A percentile compares a stretch with the other conserved stretches of the same genome.
phyloP scores from a whole-genome alignment of 2,888 invertebrate species.

The Stenurella melanura region DNA sequence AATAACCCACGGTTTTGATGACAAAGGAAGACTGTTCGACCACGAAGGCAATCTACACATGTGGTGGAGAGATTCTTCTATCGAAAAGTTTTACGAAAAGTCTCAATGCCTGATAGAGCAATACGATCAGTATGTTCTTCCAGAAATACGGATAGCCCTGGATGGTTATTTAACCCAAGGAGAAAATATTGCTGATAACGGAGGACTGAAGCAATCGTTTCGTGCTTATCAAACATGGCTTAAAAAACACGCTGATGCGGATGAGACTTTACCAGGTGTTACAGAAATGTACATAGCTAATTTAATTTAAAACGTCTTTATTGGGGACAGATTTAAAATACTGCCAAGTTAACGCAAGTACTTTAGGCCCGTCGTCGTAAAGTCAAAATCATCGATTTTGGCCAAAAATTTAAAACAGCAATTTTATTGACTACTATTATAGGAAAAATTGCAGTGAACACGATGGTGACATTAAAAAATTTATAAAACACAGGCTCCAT shows the following conservation, averaged over 20 bases:
- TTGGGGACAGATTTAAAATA: too few species aligned
- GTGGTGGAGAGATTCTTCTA: slow-evolving; percentile 88
- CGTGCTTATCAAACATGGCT: slow-evolving; percentile 87
- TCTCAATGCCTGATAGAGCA: slow-evolving; percentile 91
- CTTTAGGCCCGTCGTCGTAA: too few species aligned
- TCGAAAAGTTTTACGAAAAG: slow-evolving; percentile 83
- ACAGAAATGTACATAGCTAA: neutral
- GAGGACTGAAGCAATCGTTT: slow-evolving; percentile 93
- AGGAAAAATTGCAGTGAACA: too few species aligned
- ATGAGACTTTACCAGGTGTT: slow-evolving; percentile 79
- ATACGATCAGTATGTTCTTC: slow-evolving; percentile 87
- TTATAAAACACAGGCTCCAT: too few species aligned
- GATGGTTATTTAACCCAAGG: slow-evolving; percentile 88
- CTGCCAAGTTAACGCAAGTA: too few species aligned
- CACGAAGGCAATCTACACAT: slow-evolving; percentile 92
- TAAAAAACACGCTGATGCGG: slow-evolving; percentile 76
- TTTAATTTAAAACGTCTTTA: neutral
- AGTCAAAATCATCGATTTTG: too few species aligned
- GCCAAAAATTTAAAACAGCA: too few species aligned
- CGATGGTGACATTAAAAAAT: too few species aligned
- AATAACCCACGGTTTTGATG: slow-evolving; percentile 93
- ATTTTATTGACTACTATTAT: too few species aligned
- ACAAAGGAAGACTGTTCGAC: slow-evolving; percentile 94
- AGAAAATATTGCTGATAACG: slow-evolving; percentile 98
- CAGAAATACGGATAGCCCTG: slow-evolving; percentile 85